phyloP scores from a whole-genome alignment of 1,140 invertebrate species.

The Ceratina australensis region DNA sequence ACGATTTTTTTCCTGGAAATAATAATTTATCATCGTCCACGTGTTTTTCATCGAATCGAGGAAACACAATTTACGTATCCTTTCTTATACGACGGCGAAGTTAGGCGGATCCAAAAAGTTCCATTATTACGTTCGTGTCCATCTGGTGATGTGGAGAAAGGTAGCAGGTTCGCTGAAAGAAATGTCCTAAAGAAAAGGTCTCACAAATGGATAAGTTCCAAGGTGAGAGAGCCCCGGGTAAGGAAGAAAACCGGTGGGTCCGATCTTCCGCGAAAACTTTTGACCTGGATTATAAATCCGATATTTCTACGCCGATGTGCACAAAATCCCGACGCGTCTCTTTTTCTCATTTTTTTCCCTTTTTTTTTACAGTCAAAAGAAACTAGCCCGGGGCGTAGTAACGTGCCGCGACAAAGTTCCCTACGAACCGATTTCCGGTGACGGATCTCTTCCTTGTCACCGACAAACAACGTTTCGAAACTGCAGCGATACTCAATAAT shows the following conservation, averaged over 20 bases:
- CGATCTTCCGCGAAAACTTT: conserved; percentile 15
- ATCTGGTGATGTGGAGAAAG: too few species aligned
- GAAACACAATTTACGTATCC: not conserved
- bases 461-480: too few species aligned
- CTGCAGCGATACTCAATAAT: too few species aligned
- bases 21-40: too few species aligned
- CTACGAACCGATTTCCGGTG: too few species aligned
- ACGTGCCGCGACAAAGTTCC: too few species aligned
- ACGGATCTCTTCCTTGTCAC: too few species aligned
- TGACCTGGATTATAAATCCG: conserved; percentile 18
- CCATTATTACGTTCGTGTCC: conserved; percentile 5
- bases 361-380: too few species aligned
- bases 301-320: not conserved
- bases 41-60: too few species aligned
- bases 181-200: not conserved
- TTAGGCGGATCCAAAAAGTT: conserved; percentile 17
- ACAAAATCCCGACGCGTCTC: not conserved
- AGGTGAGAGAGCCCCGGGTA: not conserved
- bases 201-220: conserved; percentile 20
- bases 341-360: not conserved
- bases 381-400: too few species aligned
- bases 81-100: not conserved
- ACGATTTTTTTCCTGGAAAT: not conserved
- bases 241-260: not conserved
- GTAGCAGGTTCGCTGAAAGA: not conserved